phyloP scores from a whole-genome alignment of 1,140 invertebrate species.

The Condylostylus longicornis region DNA sequence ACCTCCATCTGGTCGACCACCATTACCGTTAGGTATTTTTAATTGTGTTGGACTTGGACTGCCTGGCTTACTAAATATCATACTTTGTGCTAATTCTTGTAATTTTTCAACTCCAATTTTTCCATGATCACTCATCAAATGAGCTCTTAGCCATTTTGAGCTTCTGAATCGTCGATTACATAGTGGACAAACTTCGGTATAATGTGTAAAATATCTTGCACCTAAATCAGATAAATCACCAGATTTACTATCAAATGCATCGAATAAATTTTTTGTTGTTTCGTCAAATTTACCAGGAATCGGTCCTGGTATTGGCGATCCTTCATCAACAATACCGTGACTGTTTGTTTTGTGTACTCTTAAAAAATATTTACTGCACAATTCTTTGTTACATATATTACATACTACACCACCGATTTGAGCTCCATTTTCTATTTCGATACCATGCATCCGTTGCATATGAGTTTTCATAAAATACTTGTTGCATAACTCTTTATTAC shows the following conservation, averaged over 20 bases:
- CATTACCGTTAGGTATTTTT: constrained; percentile 44
- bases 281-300: constrained; percentile 22
- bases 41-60: constrained; percentile 41
- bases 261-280: neutral
- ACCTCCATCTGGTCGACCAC: constrained; percentile 9
- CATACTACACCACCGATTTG: constrained; percentile 86
- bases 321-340: constrained; percentile 78
- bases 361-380: constrained; percentile 95
- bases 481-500: constrained; percentile 98
- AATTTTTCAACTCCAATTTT: constrained; percentile 55
- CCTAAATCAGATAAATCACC: constrained; percentile 38
- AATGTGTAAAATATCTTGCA: constrained; percentile 50
- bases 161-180: constrained; percentile 79
- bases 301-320: constrained; percentile 38
- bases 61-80: constrained; percentile 24
- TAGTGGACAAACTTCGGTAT: constrained; percentile 68
- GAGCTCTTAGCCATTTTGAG: constrained; percentile 76
- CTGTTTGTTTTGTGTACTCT: constrained; percentile 95
- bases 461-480: constrained; percentile 99
- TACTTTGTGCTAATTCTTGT: constrained; percentile 42
- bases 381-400: constrained; percentile 93
- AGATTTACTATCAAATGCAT: constrained; percentile 17
- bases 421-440: constrained; percentile 82
- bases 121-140: constrained; percentile 74
- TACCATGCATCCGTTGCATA: constrained; percentile 98